These are phyloP conservation scores for Lapara coniferarum DNA, from an alignment of 2,888 invertebrate species.

Conservation along the genomic window DNA sequence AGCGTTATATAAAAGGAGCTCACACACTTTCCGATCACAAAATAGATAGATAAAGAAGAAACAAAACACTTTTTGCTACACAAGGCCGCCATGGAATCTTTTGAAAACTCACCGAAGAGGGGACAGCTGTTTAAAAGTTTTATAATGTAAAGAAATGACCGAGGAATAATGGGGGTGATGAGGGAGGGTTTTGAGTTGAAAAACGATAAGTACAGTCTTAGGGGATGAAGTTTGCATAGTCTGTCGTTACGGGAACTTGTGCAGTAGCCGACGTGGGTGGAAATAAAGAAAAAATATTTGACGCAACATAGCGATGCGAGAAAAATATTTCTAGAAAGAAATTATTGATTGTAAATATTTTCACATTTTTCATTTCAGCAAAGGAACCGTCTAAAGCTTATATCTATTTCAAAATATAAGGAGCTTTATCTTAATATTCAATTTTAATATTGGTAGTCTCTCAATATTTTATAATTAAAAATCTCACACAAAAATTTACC, in stretches of 20 bases:
- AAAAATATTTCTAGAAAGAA: no score
- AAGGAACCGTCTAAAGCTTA: no score
- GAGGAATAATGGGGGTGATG: constrained; percentile 37
- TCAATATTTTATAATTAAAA: no score
- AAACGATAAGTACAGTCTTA: constrained; percentile 27
- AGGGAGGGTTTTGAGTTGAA: constrained; percentile 38
- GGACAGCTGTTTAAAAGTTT: constrained; percentile 39
- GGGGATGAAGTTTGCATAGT: constrained; percentile 37
- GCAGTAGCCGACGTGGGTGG: neutral
- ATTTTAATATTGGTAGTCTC: no score
- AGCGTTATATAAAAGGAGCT: neutral
- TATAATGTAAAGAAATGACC: constrained; percentile 37
- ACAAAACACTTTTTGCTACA: constrained; percentile 17
- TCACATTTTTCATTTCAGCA: no score
- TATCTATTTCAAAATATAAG: no score
- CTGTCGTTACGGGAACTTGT: constrained; percentile 31
- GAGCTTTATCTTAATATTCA: no score
- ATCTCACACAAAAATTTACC: no score
- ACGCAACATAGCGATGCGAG: no score
- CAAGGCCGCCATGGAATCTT: neutral
- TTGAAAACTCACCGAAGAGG: constrained; percentile 31
- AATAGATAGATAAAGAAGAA: constrained; percentile 9
- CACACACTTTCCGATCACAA: neutral
- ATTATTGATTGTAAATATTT: no score
- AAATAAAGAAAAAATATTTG: neutral